Evolutionary conservation across 2,888 invertebrate genomes (phyloP), one percentile per base, ranked within the genome.

Genomic region (Cordilura impudica): DNA sequence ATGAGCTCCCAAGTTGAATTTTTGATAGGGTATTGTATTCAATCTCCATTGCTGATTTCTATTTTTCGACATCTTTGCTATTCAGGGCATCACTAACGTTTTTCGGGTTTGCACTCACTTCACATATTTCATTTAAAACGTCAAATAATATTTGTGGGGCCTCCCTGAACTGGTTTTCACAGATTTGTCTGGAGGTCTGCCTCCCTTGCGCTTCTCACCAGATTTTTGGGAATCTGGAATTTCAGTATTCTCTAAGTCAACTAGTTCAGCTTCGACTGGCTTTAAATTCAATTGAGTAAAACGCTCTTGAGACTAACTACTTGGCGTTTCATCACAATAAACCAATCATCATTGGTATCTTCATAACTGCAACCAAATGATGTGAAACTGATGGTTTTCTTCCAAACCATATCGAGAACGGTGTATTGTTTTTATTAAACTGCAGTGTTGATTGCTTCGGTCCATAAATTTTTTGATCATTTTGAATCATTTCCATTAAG

Each of bases 1-100:
- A 82, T 74, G 5, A 84, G 54, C 5, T 72, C 26, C 84, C 85
- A 84, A 4, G 84, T 83, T 18, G 77, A 23, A 53, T 84, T 84
- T 60, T 82, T 81, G 16, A 82, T 71, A 85, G 66, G 16, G 83
- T 81, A 18, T 63, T 56, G 43, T 83, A 83, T 56, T 83, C 81
- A 31, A 56, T n/a, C 21, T 61, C 16, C 82, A 82, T 85, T 26
- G 84, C 85, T 49, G 49, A 19, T 39, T 53, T 65, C 79, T 75
- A 80, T 8, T 70, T 35, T 12, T 21, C 45, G 0, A 35, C 49
- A 39, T 31, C 78, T 71, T 76, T 56, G 31, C 74, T 23, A 2
- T 67, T 19, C 12, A 81, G 29, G 12, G 76, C 78, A 29, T 73
- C 80, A 43, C 43, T 14, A 18, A 82, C 73, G 6, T 54, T 58